phyloP scores from a whole-genome alignment of 2,888 invertebrate genomes.

The Thyatira batis region DNA sequence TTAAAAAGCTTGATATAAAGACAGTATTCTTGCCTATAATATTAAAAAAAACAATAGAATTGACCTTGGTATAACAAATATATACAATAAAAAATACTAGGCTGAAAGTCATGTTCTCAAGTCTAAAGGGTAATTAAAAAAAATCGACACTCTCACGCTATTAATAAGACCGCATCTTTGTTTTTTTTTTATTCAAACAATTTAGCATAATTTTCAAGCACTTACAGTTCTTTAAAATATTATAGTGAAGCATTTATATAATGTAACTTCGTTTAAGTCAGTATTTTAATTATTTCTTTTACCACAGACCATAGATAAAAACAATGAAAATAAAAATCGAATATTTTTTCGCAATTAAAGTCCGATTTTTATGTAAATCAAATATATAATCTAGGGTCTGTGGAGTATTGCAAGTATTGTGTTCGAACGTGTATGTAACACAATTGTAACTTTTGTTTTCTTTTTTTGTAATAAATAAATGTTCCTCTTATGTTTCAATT shows the following conservation, averaged over 20 bases:
- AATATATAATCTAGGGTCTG: no score
- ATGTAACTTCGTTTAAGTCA: slow-evolving; percentile 29
- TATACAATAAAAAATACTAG: no score
- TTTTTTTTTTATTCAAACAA: slow-evolving; percentile 12
- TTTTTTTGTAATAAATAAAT: slow-evolving; percentile 29
- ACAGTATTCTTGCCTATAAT: not conserved
- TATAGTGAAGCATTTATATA: slow-evolving; percentile 56
- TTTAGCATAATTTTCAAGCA: not conserved
- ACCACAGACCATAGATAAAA: not conserved
- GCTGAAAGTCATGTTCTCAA: no score
- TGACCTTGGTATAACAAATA: no score
- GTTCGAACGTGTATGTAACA: slow-evolving; percentile 24
- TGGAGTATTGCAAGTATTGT: not conserved
- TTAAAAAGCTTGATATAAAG: not conserved
- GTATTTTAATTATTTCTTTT: slow-evolving; percentile 23
- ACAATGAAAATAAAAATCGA: not conserved
- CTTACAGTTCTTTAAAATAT: slow-evolving; percentile 6
- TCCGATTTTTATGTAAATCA: no score
- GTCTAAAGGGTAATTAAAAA: no score
- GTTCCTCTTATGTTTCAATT: slow-evolving; percentile 42
- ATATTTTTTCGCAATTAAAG: no score
- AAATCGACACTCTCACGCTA: no score
- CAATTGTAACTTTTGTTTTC: slow-evolving; percentile 27
- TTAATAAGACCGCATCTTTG: slow-evolving; percentile 20
- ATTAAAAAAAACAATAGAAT: no score